Evolutionary conservation across 1,140 invertebrate genomes (phyloP).

Genomic region (Bicyclus anynana): DNA sequence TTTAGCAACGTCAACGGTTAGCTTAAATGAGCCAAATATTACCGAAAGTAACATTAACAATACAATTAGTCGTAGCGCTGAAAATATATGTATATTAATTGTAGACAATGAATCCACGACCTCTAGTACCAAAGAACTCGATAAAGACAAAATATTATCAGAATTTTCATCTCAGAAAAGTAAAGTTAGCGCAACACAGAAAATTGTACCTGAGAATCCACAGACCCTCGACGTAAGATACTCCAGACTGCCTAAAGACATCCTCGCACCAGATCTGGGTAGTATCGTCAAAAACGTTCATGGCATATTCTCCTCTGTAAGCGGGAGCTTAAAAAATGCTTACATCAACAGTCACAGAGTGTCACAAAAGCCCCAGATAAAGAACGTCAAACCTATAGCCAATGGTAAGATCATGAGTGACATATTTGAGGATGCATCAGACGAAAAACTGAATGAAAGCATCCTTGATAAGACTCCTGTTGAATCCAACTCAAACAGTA

Average conservation of each 20-base stretch:
- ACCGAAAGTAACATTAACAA: slow-evolving; percentile 27
- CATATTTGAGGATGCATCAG: slow-evolving; percentile 57
- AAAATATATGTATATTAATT: slow-evolving; percentile 47
- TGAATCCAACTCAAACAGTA: not conserved
- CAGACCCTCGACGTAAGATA: slow-evolving; percentile 38
- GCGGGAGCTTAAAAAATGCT: slow-evolving; percentile 63
- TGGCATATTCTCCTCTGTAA: slow-evolving; percentile 64
- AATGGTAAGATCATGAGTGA: slow-evolving; percentile 64
- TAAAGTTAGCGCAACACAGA: slow-evolving; percentile 52
- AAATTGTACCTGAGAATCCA: slow-evolving; percentile 41
- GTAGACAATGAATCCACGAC: slow-evolving; percentile 1
- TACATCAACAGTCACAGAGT: slow-evolving; percentile 49
- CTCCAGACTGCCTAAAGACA: slow-evolving; percentile 54
- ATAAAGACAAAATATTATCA: slow-evolving; percentile 56
- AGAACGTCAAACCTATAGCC: slow-evolving; percentile 40
- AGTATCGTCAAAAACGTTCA: slow-evolving; percentile 69
- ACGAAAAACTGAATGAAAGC: slow-evolving; percentile 14
- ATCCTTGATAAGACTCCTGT: not conserved
- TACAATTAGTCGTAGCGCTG: slow-evolving; percentile 51
- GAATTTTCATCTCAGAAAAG: slow-evolving; percentile 53
- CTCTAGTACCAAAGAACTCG: slow-evolving; percentile 43
- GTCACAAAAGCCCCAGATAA: slow-evolving; percentile 37
- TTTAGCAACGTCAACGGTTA: slow-evolving; percentile 46
- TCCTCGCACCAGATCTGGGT: slow-evolving; percentile 60
- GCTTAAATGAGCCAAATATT: slow-evolving; percentile 45